Base-by-base conservation (phyloP, 2,113 vertebrate genomes). In the Azemiops feae region DNA sequence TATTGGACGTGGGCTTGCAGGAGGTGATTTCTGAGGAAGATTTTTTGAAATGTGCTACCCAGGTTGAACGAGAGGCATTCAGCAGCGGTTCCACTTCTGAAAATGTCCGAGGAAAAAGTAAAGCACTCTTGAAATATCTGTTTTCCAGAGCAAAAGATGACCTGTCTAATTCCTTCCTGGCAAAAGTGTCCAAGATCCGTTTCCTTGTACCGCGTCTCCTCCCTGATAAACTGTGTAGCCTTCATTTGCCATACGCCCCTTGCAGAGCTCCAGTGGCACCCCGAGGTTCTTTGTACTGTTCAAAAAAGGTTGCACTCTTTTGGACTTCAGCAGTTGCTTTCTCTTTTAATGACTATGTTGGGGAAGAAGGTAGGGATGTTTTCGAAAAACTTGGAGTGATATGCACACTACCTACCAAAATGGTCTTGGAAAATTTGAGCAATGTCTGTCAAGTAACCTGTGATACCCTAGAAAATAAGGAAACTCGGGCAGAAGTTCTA, bases 311-410 rank as follows among this genome's bases (percentile, higher is more conserved):
- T 30, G 91, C 95, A 47, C 86, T 98, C 22, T 96, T 98, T 93
- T 98, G 98, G 98, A 96, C 98, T 20, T 97, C 98, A 45, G 98
- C 98, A 93, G 93, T 96, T 39, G 97, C 98, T 45, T 95, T 99
- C 22, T 81, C 96, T 4, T 0, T 69, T 30, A 16, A 47, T 22
- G 0, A 0, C 0, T 0, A 0, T 7, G 11, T 0, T 2, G 88
- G 2, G 0, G 5, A 64, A 0, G 23, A 91, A 54, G 1, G 3
- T 3, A 0, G 2, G 7, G 0, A 0, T 0, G 0, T 91, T 45
- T 22, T 98, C 20, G 11, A 85, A 58, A 81, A 87, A 23, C 95
- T 89, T 34, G 98, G 97, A 54, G 97, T 97, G 50, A 55, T 97
- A 90, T 92, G 94, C 12, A 6, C 95, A 22, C 97, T 98, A 93